These are phyloP conservation scores for Amaurobius ferox DNA, from an alignment of 2,888 invertebrate species.

Conservation along the genomic window DNA sequence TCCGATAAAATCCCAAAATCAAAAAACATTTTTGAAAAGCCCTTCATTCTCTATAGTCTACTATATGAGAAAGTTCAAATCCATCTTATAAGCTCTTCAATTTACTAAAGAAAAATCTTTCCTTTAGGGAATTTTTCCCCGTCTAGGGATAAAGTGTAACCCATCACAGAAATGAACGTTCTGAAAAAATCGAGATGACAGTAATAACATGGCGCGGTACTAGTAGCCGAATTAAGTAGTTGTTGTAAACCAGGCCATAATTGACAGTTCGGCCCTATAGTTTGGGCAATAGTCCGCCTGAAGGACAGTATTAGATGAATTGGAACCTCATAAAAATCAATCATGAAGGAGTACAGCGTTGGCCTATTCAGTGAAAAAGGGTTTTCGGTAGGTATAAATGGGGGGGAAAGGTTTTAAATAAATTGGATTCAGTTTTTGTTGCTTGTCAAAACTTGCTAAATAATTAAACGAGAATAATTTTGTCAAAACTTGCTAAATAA, in stretches of 20 bases:
- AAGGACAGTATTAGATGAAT: conserved; percentile 55
- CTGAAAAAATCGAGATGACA: conserved; percentile 20
- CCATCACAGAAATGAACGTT: conserved; percentile 1
- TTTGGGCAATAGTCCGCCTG: conserved; percentile 37
- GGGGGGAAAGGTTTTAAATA: not conserved
- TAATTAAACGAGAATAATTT: no score
- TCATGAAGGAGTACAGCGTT: not conserved
- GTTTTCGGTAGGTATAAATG: not conserved
- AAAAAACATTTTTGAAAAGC: no score
- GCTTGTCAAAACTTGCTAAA: no score
- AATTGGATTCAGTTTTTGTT: not conserved
- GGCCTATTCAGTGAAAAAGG: not conserved
- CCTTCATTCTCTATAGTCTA: no score
- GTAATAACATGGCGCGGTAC: conserved; percentile 37
- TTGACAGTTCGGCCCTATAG: conserved; percentile 66
- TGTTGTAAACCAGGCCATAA: conserved; percentile 69
- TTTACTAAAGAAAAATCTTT: not conserved
- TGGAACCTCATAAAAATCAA: conserved; percentile 43
- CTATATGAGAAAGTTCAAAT: no score
- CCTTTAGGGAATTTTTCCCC: not conserved
- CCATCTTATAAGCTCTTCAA: no score
- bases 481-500: no score
- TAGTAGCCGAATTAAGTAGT: conserved; percentile 60
- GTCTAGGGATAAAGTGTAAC: not conserved
- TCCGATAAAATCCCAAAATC: no score